Conservation (phyloP, 2,797 vertebrate species). For the Chromis chromis region DNA sequence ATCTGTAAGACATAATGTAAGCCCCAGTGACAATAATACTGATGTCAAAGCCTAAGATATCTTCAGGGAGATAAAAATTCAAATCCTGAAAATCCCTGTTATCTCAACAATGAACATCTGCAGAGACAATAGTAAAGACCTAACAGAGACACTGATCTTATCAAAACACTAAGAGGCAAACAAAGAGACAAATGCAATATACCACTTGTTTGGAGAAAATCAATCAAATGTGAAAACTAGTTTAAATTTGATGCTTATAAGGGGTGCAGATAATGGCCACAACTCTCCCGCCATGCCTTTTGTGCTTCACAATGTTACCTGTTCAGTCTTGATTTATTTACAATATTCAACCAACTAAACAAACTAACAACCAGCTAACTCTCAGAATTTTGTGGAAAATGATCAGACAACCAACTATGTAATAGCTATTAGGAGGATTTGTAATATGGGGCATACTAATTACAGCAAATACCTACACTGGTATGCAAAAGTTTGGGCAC, state of each 20-base stretch:
- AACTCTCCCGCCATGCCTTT: neutral
- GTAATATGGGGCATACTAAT: neutral
- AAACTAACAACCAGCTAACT: neutral
- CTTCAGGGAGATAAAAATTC: neutral
- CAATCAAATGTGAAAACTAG: neutral
- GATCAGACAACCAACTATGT: neutral
- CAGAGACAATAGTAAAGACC: constrained; percentile 11
- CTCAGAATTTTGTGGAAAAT: neutral
- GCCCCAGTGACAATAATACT: neutral
- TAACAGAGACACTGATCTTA: neutral
- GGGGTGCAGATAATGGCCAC: neutral
- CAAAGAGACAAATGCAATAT: neutral
- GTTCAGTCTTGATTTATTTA: neutral
- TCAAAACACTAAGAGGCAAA: neutral
- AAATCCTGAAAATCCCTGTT: neutral
- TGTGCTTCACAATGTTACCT: neutral
- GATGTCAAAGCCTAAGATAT: no score
- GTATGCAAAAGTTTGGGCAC: no score
- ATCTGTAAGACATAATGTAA: neutral
- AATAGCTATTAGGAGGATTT: neutral
- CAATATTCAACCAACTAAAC: no score
- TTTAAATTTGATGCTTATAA: constrained; percentile 17
- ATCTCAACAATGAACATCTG: constrained; percentile 16
- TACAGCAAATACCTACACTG: no score
- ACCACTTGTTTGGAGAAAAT: constrained; percentile 8